A percentile compares a stretch with the other conserved stretches of the same genome.
These are phyloP conservation scores for Drosophila virilis DNA, from an alignment of 1,140 invertebrate genomes.

Conservation along the genomic window DNA sequence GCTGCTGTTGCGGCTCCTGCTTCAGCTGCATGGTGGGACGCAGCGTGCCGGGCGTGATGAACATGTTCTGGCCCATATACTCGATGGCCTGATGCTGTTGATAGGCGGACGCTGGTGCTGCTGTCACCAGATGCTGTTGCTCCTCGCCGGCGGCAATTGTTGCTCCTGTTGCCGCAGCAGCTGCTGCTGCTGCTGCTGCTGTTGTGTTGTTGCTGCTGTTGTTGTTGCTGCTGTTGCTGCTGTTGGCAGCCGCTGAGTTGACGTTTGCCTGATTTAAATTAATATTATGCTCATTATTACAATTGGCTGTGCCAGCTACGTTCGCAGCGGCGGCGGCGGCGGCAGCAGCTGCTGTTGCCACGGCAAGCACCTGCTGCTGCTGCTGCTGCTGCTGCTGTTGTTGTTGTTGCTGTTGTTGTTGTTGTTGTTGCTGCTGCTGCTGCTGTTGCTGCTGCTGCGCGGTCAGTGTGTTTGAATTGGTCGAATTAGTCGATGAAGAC, in stretches of 20 bases:
- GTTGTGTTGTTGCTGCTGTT: slow-evolving; percentile 34
- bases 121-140: slow-evolving; percentile 54
- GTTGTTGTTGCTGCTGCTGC: slow-evolving; percentile 34
- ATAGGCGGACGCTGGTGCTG: slow-evolving; percentile 58
- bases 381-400: slow-evolving; percentile 53
- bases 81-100: slow-evolving; percentile 73
- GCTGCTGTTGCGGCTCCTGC: slow-evolving; percentile 72
- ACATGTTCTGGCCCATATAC: slow-evolving; percentile 82
- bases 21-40: slow-evolving; percentile 68
- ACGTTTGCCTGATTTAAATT: slow-evolving; percentile 81
- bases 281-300: slow-evolving; percentile 80
- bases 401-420: neutral
- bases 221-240: slow-evolving; percentile 40
- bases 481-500: slow-evolving; percentile 62
- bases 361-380: slow-evolving; percentile 64
- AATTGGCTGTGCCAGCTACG: slow-evolving; percentile 63
- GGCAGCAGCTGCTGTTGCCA: slow-evolving; percentile 40
- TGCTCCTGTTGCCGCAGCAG: slow-evolving; percentile 15
- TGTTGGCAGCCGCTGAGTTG: slow-evolving; percentile 34
- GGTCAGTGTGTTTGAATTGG: slow-evolving; percentile 44
- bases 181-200: slow-evolving; percentile 18
- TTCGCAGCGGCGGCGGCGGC: slow-evolving; percentile 53
- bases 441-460: slow-evolving; percentile 64
- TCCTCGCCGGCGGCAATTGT: slow-evolving; percentile 26
- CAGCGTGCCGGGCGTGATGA: slow-evolving; percentile 66